A percentile compares a stretch with the other conserved stretches of the same genome.
Conservation (phyloP, 2,113 vertebrate genomes). For the Cyanoramphus novaezelandiae region DNA sequence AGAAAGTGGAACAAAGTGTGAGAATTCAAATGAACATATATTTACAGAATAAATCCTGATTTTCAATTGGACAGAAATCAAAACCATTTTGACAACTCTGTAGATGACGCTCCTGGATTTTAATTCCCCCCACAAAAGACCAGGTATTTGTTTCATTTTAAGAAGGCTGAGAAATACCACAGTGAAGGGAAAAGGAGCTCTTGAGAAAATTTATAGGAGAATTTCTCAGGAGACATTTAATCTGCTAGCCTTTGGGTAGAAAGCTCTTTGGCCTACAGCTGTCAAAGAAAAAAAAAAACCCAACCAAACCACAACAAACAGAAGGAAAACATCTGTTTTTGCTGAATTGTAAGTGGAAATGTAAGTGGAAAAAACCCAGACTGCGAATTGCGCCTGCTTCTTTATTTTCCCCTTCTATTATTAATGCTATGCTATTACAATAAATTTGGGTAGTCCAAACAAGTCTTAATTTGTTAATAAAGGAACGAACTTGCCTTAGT, state of each 20-base stretch:
- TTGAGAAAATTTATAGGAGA: neutral
- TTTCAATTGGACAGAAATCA: neutral
- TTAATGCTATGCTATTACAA: neutral
- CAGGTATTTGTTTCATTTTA: neutral
- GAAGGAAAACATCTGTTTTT: neutral
- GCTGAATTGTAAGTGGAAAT: neutral
- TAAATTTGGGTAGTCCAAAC: neutral
- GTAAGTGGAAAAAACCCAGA: neutral
- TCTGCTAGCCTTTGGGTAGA: neutral
- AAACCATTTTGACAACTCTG: neutral
- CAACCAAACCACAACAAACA: accelerated
- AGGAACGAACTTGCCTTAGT: neutral
- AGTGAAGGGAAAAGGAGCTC: neutral
- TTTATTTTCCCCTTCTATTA: neutral
- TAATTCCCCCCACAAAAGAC: neutral
- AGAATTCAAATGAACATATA: neutral
- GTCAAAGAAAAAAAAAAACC: neutral
- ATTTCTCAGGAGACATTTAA: neutral
- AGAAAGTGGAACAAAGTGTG: neutral
- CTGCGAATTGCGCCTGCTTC: neutral
- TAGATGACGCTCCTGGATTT: neutral
- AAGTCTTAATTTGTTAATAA: neutral
- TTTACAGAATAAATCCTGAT: neutral
- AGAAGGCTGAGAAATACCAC: neutral
- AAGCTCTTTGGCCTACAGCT: neutral